Conservation (phyloP, 1,140 invertebrate species). For the Samia ricini region DNA sequence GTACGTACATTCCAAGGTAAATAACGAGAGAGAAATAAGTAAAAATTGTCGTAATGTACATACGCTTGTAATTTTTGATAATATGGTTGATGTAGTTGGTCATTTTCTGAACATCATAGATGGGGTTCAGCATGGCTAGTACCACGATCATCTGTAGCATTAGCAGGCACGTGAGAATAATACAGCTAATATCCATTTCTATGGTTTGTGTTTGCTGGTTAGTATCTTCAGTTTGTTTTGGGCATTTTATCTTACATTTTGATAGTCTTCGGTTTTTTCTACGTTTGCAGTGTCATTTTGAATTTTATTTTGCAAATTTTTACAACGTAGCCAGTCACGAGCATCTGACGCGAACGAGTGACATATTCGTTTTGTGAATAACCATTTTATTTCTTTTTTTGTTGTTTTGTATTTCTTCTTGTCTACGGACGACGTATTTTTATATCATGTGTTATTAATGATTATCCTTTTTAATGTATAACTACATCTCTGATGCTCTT, state of each 20-base stretch:
- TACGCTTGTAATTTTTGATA: constrained; percentile 27
- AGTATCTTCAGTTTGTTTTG: not conserved
- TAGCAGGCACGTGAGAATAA: constrained; percentile 41
- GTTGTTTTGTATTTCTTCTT: too few relatives aligned
- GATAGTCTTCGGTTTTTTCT: not conserved
- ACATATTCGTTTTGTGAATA: too few relatives aligned
- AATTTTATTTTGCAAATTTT: not conserved
- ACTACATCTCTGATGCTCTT: too few relatives aligned
- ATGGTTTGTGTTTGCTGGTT: constrained; percentile 10
- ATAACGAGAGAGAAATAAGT: constrained; percentile 45
- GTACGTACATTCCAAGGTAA: constrained; percentile 54
- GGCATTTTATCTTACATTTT: not conserved
- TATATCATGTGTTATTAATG: too few relatives aligned
- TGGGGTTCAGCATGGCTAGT: constrained; percentile 51
- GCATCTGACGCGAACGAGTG: too few relatives aligned
- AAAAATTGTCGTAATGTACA: constrained; percentile 20
- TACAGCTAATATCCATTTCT: constrained; percentile 51
- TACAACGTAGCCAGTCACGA: not conserved
- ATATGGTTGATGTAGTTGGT: constrained; percentile 33
- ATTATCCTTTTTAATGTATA: too few relatives aligned
- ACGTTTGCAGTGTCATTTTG: not conserved
- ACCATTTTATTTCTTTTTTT: too few relatives aligned
- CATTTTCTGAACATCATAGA: constrained; percentile 48
- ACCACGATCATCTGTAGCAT: constrained; percentile 53
- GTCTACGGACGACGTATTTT: too few relatives aligned